Evolutionary conservation across 2,797 vertebrate genomes (phyloP).

Genomic region (Cyprinella venusta): DNA sequence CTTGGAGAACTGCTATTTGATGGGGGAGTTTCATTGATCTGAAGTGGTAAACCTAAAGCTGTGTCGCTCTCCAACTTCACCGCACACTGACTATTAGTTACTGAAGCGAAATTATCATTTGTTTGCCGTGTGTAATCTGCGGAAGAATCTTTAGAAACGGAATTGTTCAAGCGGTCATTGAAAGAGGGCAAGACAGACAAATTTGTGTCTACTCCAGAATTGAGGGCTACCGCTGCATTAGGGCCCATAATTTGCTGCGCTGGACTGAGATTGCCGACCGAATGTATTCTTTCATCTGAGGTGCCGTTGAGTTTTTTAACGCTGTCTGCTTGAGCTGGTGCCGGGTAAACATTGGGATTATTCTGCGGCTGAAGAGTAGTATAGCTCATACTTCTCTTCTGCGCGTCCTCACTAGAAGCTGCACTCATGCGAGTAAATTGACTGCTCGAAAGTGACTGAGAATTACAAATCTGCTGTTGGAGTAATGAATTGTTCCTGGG

Average conservation of each 20-base stretch:
- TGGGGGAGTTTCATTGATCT: slow-evolving; percentile 34
- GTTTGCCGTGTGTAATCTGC: slow-evolving; percentile 60
- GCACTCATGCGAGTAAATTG: slow-evolving; percentile 62
- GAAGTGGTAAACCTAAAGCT: slow-evolving; percentile 45
- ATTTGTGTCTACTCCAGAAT: slow-evolving; percentile 55
- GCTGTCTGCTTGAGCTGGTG: slow-evolving; percentile 40
- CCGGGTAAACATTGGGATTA: slow-evolving; percentile 45
- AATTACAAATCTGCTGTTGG: slow-evolving; percentile 61
- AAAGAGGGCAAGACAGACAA: slow-evolving; percentile 58
- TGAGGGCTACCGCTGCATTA: slow-evolving; percentile 48
- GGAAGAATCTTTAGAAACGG: slow-evolving; percentile 44
- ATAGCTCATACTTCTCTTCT: slow-evolving; percentile 43
- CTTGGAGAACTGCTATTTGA: slow-evolving; percentile 32
- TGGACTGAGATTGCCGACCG: slow-evolving; percentile 44
- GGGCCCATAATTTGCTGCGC: slow-evolving; percentile 60
- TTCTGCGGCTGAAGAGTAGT: slow-evolving; percentile 48
- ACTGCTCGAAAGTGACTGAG: slow-evolving; percentile 57
- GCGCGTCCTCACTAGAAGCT: slow-evolving; percentile 65
- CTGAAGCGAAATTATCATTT: slow-evolving; percentile 54
- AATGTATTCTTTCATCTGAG: slow-evolving; percentile 40
- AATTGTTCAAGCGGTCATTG: slow-evolving; percentile 54
- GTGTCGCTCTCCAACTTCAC: slow-evolving; percentile 56
- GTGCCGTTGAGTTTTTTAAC: slow-evolving; percentile 18
- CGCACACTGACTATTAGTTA: slow-evolving; percentile 50
- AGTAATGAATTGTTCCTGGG: slow-evolving; percentile 40